Conservation (phyloP, 2,797 vertebrate species). For the Cossypha dichroa region DNA sequence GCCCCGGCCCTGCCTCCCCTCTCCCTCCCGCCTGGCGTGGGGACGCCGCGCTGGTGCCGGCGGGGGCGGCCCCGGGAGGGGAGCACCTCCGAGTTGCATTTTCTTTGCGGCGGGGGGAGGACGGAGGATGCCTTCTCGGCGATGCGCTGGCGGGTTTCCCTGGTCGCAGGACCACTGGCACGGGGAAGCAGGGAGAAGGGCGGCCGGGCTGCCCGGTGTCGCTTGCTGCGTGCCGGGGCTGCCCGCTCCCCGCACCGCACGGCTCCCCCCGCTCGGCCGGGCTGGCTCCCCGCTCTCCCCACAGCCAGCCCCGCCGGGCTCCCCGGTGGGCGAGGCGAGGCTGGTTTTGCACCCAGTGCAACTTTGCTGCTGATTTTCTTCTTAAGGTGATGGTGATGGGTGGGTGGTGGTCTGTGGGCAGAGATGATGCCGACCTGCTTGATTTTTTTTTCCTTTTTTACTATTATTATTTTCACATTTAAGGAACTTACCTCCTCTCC, state of each 20-base stretch:
- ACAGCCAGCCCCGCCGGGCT: background rate
- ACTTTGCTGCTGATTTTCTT: background rate
- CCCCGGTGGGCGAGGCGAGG: background rate
- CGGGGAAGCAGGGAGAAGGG: background rate
- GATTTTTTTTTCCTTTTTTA: rapidly evolving
- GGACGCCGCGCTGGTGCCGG: background rate
- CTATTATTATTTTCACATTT: background rate
- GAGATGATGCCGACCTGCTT: background rate
- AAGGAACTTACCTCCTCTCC: background rate
- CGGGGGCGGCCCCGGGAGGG: background rate
- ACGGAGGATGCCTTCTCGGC: background rate
- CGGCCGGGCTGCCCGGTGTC: background rate
- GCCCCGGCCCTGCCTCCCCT: background rate
- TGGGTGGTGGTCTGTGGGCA: background rate
- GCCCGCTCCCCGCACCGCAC: background rate
- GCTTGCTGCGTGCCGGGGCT: background rate
- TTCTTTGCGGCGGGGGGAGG: background rate
- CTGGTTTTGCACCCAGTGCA: background rate
- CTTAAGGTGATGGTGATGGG: background rate
- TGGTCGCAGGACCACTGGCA: background rate
- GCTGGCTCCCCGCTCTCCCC: background rate
- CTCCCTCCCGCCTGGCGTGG: background rate
- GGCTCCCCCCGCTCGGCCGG: background rate
- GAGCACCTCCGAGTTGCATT: background rate
- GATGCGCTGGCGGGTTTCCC: background rate